phyloP scores from a whole-genome alignment of 2,113 vertebrate genomes.

The Urocolius indicus region DNA sequence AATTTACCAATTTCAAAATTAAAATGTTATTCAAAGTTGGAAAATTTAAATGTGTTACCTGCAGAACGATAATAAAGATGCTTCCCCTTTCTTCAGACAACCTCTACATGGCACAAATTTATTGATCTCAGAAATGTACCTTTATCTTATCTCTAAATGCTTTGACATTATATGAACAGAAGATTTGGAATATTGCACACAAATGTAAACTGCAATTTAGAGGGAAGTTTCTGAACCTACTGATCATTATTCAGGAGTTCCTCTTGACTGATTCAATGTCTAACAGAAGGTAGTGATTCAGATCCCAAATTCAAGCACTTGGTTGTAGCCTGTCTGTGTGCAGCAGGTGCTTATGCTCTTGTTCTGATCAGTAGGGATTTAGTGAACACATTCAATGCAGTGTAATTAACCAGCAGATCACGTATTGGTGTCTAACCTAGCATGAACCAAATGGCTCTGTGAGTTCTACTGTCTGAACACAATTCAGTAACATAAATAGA shows the following conservation, averaged over 20 bases:
- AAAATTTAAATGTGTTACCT: neutral
- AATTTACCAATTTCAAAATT: neutral
- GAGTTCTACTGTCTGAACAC: neutral
- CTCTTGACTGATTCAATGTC: neutral
- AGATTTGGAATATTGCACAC: neutral
- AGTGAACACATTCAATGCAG: neutral
- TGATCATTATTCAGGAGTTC: neutral
- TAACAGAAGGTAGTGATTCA: neutral
- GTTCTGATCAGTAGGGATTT: neutral
- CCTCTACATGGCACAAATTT: neutral
- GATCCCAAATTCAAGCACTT: neutral
- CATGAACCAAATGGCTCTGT: neutral
- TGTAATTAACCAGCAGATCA: neutral
- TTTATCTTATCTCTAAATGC: neutral
- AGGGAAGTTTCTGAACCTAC: neutral
- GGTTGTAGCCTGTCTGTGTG: neutral
- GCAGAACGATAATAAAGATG: neutral
- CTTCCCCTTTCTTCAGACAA: neutral
- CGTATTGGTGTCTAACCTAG: too few species aligned
- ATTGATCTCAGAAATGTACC: neutral
- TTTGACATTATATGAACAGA: neutral
- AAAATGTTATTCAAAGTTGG: neutral
- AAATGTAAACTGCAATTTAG: neutral
- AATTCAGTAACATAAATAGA: neutral
- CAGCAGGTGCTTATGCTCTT: neutral